Conservation (phyloP, 2,113 vertebrate species). For the Oryzias javanicus region DNA sequence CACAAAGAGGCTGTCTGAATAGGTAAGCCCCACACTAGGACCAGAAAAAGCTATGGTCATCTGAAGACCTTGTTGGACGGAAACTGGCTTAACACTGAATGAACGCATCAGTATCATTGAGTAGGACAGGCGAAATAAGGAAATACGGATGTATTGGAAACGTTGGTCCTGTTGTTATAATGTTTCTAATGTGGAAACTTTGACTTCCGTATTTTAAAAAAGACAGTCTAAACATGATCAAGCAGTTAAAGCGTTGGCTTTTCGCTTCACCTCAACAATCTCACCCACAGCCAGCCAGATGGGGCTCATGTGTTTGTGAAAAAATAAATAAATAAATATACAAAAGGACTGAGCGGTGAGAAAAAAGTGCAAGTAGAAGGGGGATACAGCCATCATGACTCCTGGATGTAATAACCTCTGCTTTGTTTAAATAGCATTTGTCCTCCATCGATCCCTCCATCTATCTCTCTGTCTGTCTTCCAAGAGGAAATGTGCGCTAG, state of each 20-base stretch:
- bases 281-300: conserved; percentile 44
- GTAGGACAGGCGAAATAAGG: too few species aligned
- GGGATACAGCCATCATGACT: conserved; percentile 26
- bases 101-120: too few species aligned
- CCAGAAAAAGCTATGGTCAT: too few species aligned
- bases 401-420: conserved; percentile 50
- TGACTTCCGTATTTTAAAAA: conserved; percentile 8
- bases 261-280: conserved; percentile 21
- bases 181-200: conserved; percentile 23
- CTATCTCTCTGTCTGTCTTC: conserved; percentile 10
- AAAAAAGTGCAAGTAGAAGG: conserved; percentile 1
- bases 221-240: conserved; percentile 8
- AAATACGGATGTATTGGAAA: too few species aligned
- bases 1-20: too few species aligned
- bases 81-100: too few species aligned
- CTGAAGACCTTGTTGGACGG: too few species aligned
- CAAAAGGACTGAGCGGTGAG: conserved; percentile 6
- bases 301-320: conserved; percentile 52
- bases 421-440: conserved; percentile 59
- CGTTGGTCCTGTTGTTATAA: too few species aligned
- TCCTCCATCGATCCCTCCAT: conserved; percentile 24
- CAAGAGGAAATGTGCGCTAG: conserved; percentile 59
- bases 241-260: conserved; percentile 32
- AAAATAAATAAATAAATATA: background rate
- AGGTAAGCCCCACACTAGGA: too few species aligned